These are phyloP conservation scores for Bombus balteatus DNA, from an alignment of 1,140 invertebrate genomes.

Conservation along the genomic window DNA sequence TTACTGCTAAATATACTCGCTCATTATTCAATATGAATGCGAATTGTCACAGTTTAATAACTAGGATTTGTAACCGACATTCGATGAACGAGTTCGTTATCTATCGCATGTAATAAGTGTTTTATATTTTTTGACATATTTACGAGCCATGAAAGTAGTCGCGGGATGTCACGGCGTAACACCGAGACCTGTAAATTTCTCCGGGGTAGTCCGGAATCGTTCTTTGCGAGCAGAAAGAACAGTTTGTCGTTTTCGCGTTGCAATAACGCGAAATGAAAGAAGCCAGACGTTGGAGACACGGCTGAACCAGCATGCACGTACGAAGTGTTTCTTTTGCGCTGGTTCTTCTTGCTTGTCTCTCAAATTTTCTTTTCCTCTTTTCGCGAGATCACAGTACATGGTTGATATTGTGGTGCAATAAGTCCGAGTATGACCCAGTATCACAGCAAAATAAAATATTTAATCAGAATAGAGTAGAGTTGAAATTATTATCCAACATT, in stretches of 20 bases:
- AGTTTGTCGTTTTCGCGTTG: slow-evolving; percentile 28
- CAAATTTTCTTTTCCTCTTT: background rate
- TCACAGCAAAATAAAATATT: background rate
- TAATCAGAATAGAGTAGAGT: background rate
- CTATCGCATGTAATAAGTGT: background rate
- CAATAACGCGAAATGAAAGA: slow-evolving; percentile 48
- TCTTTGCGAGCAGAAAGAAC: background rate
- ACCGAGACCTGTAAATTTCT: slow-evolving; percentile 50
- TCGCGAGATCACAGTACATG: background rate
- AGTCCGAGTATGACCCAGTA: background rate
- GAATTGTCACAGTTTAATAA: no score
- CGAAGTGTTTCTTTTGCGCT: background rate
- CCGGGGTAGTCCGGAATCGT: background rate
- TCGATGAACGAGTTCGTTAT: slow-evolving; percentile 6
- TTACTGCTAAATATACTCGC: no score
- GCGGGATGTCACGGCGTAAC: slow-evolving; percentile 23
- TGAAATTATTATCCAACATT: no score
- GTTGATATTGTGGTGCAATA: background rate
- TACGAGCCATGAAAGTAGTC: slow-evolving; percentile 29
- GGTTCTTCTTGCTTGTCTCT: background rate
- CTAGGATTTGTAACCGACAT: no score
- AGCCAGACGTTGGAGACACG: slow-evolving; percentile 21
- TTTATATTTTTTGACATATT: slow-evolving; percentile 49
- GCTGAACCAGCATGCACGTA: background rate
- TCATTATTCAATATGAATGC: no score